Evolutionary conservation across 1,140 invertebrate species (phyloP).

Genomic region (Schlechtendalia chinensis): DNA sequence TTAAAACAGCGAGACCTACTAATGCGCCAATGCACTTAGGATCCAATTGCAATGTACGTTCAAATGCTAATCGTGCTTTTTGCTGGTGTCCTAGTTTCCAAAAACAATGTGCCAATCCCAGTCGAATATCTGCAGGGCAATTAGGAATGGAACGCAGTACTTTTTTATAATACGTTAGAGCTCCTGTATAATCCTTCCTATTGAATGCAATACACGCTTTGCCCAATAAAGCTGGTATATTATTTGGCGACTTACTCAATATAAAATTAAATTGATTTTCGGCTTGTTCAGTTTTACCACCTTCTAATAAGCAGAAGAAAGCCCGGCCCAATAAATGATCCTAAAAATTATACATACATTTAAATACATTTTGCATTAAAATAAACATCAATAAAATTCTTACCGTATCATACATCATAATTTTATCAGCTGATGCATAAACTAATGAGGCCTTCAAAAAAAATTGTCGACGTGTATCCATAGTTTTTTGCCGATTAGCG

Average conservation of each 20-base stretch:
- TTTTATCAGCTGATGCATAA: slow-evolving; percentile 98
- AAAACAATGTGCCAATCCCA: slow-evolving; percentile 98
- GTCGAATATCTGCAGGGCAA: slow-evolving; percentile 81
- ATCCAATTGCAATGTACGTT: slow-evolving; percentile 91
- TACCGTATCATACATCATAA: slow-evolving; percentile 99
- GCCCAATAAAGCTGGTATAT: too few species aligned
- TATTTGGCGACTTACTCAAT: too few species aligned
- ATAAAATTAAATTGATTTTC: too few species aligned
- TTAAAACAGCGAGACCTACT: slow-evolving; percentile 90
- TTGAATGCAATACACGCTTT: too few species aligned
- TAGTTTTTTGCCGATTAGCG: slow-evolving; percentile 92
- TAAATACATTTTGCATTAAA: too few species aligned
- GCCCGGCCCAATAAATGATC: too few species aligned
- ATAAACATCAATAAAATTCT: slow-evolving; percentile 43
- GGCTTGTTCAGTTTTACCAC: too few species aligned
- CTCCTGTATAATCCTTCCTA: too few species aligned
- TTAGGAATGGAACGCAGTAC: too few species aligned
- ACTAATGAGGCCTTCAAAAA: slow-evolving; percentile 95
- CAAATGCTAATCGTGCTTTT: slow-evolving; percentile 94
- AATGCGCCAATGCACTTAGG: slow-evolving; percentile 92
- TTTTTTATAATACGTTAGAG: too few species aligned
- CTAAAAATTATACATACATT: too few species aligned
- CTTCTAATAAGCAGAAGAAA: too few species aligned
- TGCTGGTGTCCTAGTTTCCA: slow-evolving; percentile 94
- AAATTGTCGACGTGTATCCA: slow-evolving; percentile 90